phyloP scores from a whole-genome alignment of 2,888 invertebrate genomes.

The Torymus auratus region DNA sequence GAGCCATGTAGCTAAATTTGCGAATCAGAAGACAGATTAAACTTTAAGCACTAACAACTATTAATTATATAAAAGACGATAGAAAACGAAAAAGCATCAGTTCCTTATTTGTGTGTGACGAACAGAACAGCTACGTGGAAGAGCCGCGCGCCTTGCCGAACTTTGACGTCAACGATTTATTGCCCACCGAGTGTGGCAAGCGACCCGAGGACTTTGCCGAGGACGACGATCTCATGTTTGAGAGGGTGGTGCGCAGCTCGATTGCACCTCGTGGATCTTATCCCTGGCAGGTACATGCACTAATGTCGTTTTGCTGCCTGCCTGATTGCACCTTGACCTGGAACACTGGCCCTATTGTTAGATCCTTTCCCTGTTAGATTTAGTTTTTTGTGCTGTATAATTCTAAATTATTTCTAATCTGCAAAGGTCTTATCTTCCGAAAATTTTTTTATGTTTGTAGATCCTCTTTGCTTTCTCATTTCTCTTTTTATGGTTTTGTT shows the following conservation, averaged over 20 bases:
- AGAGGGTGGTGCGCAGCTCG: slow-evolving; percentile 82
- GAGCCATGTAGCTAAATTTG: too few relatives aligned
- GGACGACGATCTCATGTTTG: slow-evolving; percentile 77
- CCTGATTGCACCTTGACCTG: slow-evolving; percentile 11
- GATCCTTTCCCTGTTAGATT: too few relatives aligned
- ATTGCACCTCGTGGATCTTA: slow-evolving; percentile 82
- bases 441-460: too few relatives aligned
- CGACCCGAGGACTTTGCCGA: slow-evolving; percentile 76
- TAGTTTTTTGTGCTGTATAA: not conserved
- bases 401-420: not conserved
- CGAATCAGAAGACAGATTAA: too few relatives aligned
- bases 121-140: slow-evolving; percentile 22
- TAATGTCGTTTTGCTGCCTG: not conserved
- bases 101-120: slow-evolving; percentile 1
- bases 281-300: slow-evolving; percentile 84
- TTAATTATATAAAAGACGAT: not conserved
- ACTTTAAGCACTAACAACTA: too few relatives aligned
- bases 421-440: too few relatives aligned
- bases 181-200: slow-evolving; percentile 79
- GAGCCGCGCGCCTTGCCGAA: not conserved
- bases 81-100: slow-evolving; percentile 3
- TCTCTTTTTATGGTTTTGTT: too few relatives aligned
- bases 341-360: not conserved
- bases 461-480: too few relatives aligned
- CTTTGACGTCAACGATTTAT: slow-evolving; percentile 66